These are phyloP conservation scores for Chunga burmeisteri DNA, from an alignment of 2,113 vertebrate species.

Conservation along the genomic window DNA sequence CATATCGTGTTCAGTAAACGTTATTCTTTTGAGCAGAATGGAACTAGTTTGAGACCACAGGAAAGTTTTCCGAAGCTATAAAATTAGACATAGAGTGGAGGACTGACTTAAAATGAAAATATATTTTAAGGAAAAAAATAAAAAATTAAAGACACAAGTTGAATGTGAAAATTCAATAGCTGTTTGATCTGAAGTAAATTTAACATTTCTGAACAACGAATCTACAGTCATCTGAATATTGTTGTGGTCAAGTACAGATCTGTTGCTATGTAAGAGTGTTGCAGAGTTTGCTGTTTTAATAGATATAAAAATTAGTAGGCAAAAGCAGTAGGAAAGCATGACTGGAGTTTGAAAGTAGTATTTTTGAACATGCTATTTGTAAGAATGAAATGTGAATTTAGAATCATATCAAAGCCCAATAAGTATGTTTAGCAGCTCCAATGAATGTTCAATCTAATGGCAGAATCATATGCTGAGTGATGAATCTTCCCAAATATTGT, in stretches of 20 bases:
- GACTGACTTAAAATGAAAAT: not conserved
- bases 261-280: not conserved
- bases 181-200: not conserved
- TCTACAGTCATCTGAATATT: not conserved
- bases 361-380: not conserved
- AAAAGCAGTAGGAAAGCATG: not conserved
- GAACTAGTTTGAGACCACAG: not conserved
- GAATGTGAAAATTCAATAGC: not conserved
- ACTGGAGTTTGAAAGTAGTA: not conserved
- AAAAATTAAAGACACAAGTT: not conserved
- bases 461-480: not conserved
- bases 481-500: not conserved
- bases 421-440: not conserved
- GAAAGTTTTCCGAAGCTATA: not conserved
- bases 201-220: not conserved
- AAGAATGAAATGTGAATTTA: not conserved
- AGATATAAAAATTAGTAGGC: not conserved
- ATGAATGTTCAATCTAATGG: not conserved
- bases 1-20: not conserved
- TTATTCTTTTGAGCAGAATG: not conserved
- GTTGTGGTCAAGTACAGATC: not conserved
- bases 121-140: not conserved
- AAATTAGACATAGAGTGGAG: not conserved
- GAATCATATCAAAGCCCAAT: not conserved
- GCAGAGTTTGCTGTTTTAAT: not conserved